Percentiles rank a stretch among this genome's conserved stretches.
Conservation (phyloP, 2,797 vertebrate genomes). For the Nyctibius grandis region DNA sequence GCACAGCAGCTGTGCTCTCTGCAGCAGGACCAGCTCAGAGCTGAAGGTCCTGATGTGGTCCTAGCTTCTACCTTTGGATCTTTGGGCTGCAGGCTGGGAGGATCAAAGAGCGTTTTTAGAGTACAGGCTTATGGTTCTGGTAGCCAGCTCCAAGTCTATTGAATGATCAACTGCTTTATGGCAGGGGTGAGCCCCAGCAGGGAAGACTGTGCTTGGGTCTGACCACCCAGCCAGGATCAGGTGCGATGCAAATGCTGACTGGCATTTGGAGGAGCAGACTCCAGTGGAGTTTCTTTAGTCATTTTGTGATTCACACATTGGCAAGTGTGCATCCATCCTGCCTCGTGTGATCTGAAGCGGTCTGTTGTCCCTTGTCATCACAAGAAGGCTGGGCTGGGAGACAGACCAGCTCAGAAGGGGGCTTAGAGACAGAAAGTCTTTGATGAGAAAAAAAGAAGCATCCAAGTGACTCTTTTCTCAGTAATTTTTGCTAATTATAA, state of each 20-base stretch:
- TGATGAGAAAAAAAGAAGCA: conserved; percentile 7
- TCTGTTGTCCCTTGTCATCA: not conserved
- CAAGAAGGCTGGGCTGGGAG: conserved; percentile 2
- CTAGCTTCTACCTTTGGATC: not conserved
- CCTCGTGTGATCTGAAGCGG: not conserved
- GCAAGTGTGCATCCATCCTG: not conserved
- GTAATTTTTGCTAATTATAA: conserved; percentile 56
- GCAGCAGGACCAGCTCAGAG: not conserved
- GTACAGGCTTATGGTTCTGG: not conserved
- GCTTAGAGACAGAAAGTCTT: conserved; percentile 20
- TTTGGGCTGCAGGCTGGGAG: not conserved
- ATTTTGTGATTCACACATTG: not conserved
- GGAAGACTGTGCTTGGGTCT: not conserved
- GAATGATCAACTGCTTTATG: not conserved
- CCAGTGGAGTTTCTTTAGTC: not conserved
- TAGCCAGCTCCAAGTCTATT: not conserved
- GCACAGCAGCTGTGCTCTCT: rapidly evolving
- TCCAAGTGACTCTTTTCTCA: conserved; percentile 15
- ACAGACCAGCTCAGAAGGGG: not conserved
- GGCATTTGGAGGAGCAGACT: not conserved
- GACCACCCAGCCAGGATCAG: not conserved
- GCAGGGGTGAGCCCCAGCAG: not conserved
- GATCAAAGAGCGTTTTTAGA: not conserved
- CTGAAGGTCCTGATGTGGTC: not conserved
- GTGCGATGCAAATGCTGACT: not conserved